Conservation (phyloP, 2,888 invertebrate species). For the Rosalia funebris region DNA sequence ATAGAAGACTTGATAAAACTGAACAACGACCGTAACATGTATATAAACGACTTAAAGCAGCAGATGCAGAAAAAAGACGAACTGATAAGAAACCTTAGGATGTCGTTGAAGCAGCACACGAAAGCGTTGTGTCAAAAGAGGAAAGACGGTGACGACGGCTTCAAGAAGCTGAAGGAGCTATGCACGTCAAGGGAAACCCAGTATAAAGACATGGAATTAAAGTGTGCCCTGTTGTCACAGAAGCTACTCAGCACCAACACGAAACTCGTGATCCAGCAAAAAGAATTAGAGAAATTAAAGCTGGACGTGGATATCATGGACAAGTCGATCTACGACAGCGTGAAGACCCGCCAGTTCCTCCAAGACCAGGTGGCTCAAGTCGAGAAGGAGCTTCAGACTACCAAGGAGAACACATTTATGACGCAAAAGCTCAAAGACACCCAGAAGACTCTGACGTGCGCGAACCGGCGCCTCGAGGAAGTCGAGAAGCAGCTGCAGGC, state of each 20-base stretch:
- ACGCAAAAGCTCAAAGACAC: not conserved
- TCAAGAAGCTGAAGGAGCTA: not conserved
- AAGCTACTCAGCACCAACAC: not conserved
- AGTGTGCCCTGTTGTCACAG: not conserved
- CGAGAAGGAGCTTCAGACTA: not conserved
- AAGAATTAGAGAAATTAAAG: not conserved
- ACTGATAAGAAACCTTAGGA: not conserved
- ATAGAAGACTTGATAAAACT: not conserved
- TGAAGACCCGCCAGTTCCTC: not conserved
- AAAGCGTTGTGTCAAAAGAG: not conserved
- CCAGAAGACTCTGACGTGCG: not conserved
- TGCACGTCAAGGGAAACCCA: not conserved
- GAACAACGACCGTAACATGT: not conserved
- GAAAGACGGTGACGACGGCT: not conserved
- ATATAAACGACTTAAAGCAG: not conserved
- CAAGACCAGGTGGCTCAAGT: not conserved
- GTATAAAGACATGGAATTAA: not conserved
- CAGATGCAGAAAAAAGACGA: not conserved
- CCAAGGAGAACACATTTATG: not conserved
- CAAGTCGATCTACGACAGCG: not conserved
- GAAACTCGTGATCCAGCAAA: not conserved
- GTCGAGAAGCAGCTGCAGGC: not conserved
- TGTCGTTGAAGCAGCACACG: not conserved
- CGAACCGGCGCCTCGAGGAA: not conserved
- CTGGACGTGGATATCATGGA: not conserved